Evolutionary conservation across 2,888 invertebrate species (phyloP), one percentile per base, ranked within the genome.

Genomic region (Watsonalla cultraria): DNA sequence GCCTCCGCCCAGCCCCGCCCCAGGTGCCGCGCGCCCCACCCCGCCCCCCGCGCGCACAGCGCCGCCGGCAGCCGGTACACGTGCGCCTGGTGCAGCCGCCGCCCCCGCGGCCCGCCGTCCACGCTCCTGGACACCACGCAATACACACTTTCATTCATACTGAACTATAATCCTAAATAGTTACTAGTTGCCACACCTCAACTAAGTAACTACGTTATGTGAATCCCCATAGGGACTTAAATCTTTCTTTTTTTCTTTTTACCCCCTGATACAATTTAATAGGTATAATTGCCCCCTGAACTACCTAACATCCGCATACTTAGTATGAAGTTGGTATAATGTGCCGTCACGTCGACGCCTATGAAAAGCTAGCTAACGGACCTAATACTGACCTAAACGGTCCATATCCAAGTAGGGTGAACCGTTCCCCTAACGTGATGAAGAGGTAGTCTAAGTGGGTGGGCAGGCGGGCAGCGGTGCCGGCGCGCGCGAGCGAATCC

Each of bases 401-500:
- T 8, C 82, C 84, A 55, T 77, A 87, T 47, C 85, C 87, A 0
- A 86, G 70, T 11, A 86, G 55, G 7, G 64, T 63, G 53, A 86
- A 66, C 49, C 70, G 68, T 64, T 88, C 82, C 2, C 87, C 88
- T 2, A 82, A 59, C 2, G 84, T 76, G n/a, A 79, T 54, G 47
- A 80, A 61, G 15, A 78, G 71, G 55, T 73, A 72, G 57, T 86
- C 84, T 1, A 85, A 49, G 54, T 70, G 8, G 5, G 67, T 55
- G 2, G 84, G 74, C 58, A 84, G 62, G 42, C 52, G 56, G 24
- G 71, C 61, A 2, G 62, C 45, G 5, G 47, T 55, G 8, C 53
- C 52, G 1, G 52, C 55, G 5, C 45, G 35, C 7, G 55, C 52
- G 14, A 85, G 61, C 2, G 59, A 59, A 52, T 64, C 70, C 13